phyloP scores from a whole-genome alignment of 2,113 vertebrate species.

The Proterorhinus semilunaris region DNA sequence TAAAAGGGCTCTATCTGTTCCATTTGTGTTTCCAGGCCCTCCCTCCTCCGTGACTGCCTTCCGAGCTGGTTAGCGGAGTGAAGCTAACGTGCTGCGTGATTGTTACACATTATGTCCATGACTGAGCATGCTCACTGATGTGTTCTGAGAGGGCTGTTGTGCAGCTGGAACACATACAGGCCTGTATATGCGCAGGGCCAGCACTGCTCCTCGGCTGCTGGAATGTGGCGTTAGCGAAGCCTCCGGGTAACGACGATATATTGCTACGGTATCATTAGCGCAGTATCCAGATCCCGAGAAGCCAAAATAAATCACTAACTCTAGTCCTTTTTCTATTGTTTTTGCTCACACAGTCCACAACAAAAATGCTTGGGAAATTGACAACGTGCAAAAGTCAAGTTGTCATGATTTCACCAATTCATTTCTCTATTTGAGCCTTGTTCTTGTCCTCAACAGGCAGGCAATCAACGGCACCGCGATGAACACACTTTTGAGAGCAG shows the following conservation, averaged over 20 bases:
- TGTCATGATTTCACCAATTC: too few species aligned
- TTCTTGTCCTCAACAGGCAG: too few species aligned
- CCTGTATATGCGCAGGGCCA: slow-evolving; percentile 27
- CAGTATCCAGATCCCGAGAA: too few species aligned
- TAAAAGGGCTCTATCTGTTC: background rate
- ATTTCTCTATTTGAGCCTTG: too few species aligned
- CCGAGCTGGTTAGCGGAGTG: background rate
- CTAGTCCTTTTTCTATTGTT: too few species aligned
- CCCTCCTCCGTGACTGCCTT: background rate
- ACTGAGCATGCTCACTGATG: slow-evolving; percentile 47
- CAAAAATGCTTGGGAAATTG: too few species aligned
- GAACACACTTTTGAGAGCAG: too few species aligned
- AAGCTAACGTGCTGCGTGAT: slow-evolving; percentile 10
- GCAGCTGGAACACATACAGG: slow-evolving; percentile 25
- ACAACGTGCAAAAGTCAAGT: too few species aligned
- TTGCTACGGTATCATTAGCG: too few species aligned
- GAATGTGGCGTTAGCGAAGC: slow-evolving; percentile 41
- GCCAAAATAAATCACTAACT: too few species aligned
- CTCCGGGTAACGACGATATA: slow-evolving; percentile 8
- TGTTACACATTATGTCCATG: slow-evolving; percentile 32
- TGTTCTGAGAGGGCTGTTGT: slow-evolving; percentile 35
- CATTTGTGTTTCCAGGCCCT: background rate
- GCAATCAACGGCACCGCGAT: too few species aligned
- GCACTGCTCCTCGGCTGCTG: slow-evolving; percentile 32
- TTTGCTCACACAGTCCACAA: too few species aligned